These are phyloP conservation scores for Drosophila parabipectinata DNA, from an alignment of 1,140 invertebrate species.

Conservation along the genomic window DNA sequence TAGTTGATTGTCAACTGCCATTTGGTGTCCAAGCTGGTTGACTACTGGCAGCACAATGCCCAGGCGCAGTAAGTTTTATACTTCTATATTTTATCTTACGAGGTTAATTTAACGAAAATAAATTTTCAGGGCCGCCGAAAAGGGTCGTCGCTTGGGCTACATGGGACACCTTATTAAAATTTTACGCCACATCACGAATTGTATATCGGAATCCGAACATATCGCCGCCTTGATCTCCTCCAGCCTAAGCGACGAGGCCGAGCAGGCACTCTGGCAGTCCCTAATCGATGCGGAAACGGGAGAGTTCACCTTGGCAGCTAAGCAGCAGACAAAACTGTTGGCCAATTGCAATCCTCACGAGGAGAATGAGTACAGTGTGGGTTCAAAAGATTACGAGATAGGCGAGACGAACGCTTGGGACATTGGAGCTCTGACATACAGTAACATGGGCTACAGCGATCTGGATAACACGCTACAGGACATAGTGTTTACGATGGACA, in stretches of 20 bases:
- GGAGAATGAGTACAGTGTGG: conserved; percentile 57
- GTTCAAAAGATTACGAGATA: conserved; percentile 58
- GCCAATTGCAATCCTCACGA: conserved; percentile 80
- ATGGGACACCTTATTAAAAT: conserved; percentile 92
- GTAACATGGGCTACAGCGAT: conserved; percentile 63
- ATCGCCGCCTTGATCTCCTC: conserved; percentile 77
- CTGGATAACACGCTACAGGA: conserved; percentile 67
- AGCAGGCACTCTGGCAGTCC: conserved; percentile 67
- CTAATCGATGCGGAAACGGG: conserved; percentile 72
- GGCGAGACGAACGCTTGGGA: conserved; percentile 62
- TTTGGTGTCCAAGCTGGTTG: conserved; percentile 88
- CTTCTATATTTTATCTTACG: background rate
- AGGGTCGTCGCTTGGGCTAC: conserved; percentile 87
- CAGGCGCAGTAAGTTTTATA: conserved; percentile 84
- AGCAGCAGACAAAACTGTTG: conserved; percentile 69
- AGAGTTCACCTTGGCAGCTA: conserved; percentile 68
- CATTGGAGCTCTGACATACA: conserved; percentile 38
- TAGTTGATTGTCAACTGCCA: conserved; percentile 89
- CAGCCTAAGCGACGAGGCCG: conserved; percentile 63
- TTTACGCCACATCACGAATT: conserved; percentile 70
- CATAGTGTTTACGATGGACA: conserved; percentile 69
- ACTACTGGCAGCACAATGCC: conserved; percentile 88
- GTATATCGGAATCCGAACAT: conserved; percentile 81
- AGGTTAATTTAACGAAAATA: conserved; percentile 48
- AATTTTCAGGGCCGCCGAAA: conserved; percentile 56